Evolutionary conservation across 2,888 invertebrate genomes (phyloP).

Genomic region (Unio delphinus): DNA sequence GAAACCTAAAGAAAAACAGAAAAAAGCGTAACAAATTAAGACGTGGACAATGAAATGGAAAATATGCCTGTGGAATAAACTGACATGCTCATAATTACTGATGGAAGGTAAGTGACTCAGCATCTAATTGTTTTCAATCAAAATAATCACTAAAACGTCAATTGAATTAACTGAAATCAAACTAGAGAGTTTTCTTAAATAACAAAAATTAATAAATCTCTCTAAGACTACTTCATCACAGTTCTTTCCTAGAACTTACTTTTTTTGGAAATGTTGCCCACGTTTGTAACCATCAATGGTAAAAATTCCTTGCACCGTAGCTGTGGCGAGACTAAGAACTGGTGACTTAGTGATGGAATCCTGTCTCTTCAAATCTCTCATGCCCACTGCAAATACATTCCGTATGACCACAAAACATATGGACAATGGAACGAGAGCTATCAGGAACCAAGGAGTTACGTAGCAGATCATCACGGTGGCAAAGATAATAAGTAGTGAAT

Average conservation of each 20-base stretch:
- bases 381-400: constrained; percentile 69
- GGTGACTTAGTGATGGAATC: constrained; percentile 76
- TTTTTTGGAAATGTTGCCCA: constrained; percentile 70
- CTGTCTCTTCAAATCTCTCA: constrained; percentile 68
- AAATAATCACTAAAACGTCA: no score
- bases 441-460: constrained; percentile 80
- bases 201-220: no score
- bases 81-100: no score
- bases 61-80: no score
- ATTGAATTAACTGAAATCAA: no score
- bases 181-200: no score
- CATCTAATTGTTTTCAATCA: no score
- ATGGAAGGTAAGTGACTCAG: no score
- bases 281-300: constrained; percentile 78
- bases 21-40: neutral
- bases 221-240: neutral
- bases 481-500: constrained; percentile 79
- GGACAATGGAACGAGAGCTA: constrained; percentile 69
- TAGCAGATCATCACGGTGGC: constrained; percentile 87
- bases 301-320: constrained; percentile 76
- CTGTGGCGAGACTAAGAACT: constrained; percentile 76
- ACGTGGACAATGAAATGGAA: no score
- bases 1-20: constrained; percentile 71
- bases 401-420: constrained; percentile 68
- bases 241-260: constrained; percentile 33